These are phyloP conservation scores for Eupithecia pulchellata DNA, from an alignment of 2,888 invertebrate species.

Conservation along the genomic window DNA sequence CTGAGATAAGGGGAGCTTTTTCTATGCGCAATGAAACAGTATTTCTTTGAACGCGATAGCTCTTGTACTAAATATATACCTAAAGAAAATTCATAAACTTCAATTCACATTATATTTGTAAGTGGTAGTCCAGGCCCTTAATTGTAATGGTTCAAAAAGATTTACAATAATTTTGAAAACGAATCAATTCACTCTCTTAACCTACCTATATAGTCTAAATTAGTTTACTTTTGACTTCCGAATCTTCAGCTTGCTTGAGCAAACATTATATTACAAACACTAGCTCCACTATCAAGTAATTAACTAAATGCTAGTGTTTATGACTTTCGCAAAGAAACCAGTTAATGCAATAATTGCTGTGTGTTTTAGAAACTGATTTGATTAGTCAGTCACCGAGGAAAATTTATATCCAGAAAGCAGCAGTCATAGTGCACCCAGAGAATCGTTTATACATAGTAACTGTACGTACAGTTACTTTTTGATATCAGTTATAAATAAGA, in stretches of 20 bases:
- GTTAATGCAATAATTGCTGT: constrained; percentile 49
- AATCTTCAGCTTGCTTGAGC: not conserved
- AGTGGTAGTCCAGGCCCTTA: not conserved
- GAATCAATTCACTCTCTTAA: no score
- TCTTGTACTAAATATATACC: not conserved
- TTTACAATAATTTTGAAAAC: no score
- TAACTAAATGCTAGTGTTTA: constrained; percentile 48
- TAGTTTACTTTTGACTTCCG: no score
- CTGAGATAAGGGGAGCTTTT: constrained; percentile 1
- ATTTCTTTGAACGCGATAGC: not conserved
- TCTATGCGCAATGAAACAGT: not conserved
- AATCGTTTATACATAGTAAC: not conserved
- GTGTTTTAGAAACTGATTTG: constrained; percentile 33
- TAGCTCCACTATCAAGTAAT: constrained; percentile 26
- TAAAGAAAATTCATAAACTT: not conserved
- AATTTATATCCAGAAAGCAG: constrained; percentile 15
- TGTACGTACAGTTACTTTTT: not conserved
- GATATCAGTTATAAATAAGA: not conserved
- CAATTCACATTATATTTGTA: not conserved
- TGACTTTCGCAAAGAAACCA: constrained; percentile 58
- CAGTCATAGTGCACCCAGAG: not conserved
- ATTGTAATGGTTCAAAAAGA: not conserved
- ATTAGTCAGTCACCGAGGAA: constrained; percentile 35
- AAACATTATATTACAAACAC: constrained; percentile 16
- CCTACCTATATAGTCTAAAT: no score